phyloP scores from a whole-genome alignment of 2,888 invertebrate species.

The Cephus nigrinus region DNA sequence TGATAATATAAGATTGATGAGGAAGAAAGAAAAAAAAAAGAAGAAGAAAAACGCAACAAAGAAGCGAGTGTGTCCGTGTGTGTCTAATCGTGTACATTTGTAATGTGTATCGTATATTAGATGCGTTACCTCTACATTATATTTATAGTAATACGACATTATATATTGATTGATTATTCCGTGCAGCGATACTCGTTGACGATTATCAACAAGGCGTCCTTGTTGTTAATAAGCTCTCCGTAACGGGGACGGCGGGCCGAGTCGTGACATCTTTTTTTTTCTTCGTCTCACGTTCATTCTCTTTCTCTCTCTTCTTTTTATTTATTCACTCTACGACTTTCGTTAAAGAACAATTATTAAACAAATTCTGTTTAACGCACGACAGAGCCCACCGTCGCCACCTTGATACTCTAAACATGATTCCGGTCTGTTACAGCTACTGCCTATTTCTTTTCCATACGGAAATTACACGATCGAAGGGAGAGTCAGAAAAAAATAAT shows the following conservation, averaged over 20 bases:
- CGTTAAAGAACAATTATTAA: too few relatives aligned
- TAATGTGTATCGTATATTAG: neutral
- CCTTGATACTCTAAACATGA: too few relatives aligned
- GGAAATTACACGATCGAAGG: too few relatives aligned
- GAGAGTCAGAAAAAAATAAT: too few relatives aligned
- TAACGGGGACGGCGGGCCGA: conserved; percentile 5
- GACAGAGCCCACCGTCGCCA: too few relatives aligned
- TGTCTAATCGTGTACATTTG: neutral
- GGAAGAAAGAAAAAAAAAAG: neutral
- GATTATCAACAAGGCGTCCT: conserved; percentile 29
- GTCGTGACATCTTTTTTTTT: conserved; percentile 6
- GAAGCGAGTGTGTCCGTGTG: neutral
- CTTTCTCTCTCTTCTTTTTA: conserved; percentile 5
- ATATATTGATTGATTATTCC: conserved; percentile 44
- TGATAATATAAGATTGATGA: neutral
- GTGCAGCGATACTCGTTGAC: conserved; percentile 33
- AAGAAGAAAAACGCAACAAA: neutral
- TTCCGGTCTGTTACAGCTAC: too few relatives aligned
- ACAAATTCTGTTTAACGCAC: too few relatives aligned
- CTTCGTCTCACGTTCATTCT: conserved; percentile 4
- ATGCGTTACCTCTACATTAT: neutral
- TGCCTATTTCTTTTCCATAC: too few relatives aligned
- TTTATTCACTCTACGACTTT: too few relatives aligned
- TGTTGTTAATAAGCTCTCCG: conserved; percentile 40
- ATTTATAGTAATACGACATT: conserved; percentile 28